Evolutionary conservation across 2,113 vertebrate species (phyloP).

Genomic region (Camelus bactrianus): DNA sequence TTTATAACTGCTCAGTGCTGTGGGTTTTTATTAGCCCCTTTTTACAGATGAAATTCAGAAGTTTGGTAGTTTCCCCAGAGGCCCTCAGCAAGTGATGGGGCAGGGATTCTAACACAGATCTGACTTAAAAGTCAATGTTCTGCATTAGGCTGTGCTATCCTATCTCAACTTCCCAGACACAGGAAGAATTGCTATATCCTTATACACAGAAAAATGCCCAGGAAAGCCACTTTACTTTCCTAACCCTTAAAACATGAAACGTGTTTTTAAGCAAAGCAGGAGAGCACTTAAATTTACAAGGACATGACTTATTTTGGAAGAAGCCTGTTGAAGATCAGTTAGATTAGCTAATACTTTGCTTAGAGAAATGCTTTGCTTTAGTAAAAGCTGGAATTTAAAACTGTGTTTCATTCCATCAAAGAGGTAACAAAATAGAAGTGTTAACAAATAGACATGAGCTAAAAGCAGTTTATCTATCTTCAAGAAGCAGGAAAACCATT

Average conservation of each 20-base stretch:
- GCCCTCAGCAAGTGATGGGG: background rate
- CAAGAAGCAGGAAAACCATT: background rate
- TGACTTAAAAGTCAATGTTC: background rate
- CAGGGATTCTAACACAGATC: background rate
- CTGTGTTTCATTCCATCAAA: background rate
- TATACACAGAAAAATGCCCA: background rate
- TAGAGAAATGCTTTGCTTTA: slow-evolving; percentile 34
- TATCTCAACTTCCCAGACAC: background rate
- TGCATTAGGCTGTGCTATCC: background rate
- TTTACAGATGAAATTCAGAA: background rate
- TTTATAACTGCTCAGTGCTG: background rate
- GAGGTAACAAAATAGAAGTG: background rate
- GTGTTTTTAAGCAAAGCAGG: background rate
- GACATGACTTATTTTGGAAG: slow-evolving; percentile 10
- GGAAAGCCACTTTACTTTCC: slow-evolving; percentile 20
- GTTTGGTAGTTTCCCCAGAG: background rate
- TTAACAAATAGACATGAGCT: background rate
- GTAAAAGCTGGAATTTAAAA: slow-evolving; percentile 7
- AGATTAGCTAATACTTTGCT: slow-evolving; percentile 16
- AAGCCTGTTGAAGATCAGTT: background rate
- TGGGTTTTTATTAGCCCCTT: background rate
- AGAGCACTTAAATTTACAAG: background rate
- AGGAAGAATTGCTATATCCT: background rate
- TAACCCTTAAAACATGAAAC: background rate
- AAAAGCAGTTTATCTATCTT: background rate